Evolutionary conservation across 2,797 vertebrate genomes (phyloP).

Genomic region (Poeciliopsis infans): DNA sequence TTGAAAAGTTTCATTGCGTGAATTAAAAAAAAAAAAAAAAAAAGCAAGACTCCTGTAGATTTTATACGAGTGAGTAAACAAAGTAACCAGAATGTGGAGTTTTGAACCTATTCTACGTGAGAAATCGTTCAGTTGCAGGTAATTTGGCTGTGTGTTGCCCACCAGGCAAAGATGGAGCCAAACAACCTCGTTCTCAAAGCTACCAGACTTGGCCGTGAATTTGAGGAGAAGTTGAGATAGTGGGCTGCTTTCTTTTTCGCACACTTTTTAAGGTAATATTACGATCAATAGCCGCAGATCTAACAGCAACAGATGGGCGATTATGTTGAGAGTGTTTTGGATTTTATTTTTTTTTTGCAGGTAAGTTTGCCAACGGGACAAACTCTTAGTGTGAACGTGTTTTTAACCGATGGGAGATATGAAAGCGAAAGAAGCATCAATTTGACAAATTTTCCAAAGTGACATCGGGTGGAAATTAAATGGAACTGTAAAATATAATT

Average conservation of each 20-base stretch:
- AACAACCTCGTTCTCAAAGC: constrained; percentile 10
- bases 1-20: not conserved
- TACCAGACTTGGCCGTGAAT: constrained; percentile 33
- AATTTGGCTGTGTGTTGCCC: not conserved
- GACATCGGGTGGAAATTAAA: not conserved
- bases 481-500: not conserved
- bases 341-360: constrained; percentile 27
- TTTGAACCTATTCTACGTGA: not conserved
- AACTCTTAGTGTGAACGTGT: constrained; percentile 1
- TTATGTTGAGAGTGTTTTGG: constrained; percentile 38
- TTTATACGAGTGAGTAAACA: not conserved
- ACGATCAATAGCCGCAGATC: constrained; percentile 51
- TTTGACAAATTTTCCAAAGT: not conserved
- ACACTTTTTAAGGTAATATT: constrained; percentile 35
- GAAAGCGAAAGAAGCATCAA: not conserved
- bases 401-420: not conserved
- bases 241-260: constrained; percentile 20
- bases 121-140: constrained; percentile 9
- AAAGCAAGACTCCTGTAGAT: not conserved
- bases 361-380: constrained; percentile 21
- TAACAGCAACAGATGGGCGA: constrained; percentile 58
- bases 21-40: too few relatives aligned
- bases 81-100: constrained; percentile 2
- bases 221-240: constrained; percentile 10
- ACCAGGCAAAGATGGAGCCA: not conserved